Conservation (phyloP, 2,888 invertebrate species). For the Thymelicus lineola region DNA sequence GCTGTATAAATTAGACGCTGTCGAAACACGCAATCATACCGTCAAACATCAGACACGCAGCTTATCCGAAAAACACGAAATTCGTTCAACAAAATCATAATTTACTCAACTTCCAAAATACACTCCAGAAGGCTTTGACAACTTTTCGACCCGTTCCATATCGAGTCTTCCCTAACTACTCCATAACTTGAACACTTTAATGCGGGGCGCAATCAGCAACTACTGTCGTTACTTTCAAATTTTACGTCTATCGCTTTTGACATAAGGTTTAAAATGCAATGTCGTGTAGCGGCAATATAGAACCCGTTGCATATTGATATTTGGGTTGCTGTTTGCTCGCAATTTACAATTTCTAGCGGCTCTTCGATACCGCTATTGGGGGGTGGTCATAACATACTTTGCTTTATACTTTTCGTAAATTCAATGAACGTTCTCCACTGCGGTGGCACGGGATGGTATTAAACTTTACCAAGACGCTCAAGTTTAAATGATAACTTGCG, state of each 20-base stretch:
- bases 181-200: constrained; percentile 42
- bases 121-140: constrained; percentile 30
- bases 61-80: constrained; percentile 6
- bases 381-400: constrained; percentile 24
- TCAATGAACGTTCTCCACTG: constrained; percentile 1
- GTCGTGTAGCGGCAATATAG: constrained; percentile 9
- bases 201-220: constrained; percentile 29
- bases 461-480: background rate
- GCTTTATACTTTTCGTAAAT: constrained; percentile 29
- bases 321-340: constrained; percentile 34
- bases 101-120: constrained; percentile 15
- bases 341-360: constrained; percentile 34
- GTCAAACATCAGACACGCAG: background rate
- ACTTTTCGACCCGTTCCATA: constrained; percentile 27
- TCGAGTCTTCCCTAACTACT: constrained; percentile 31
- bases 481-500: too few relatives aligned
- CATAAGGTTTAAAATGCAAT: constrained; percentile 25
- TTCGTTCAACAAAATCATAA: constrained; percentile 8
- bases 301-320: constrained; percentile 36
- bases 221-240: background rate
- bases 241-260: constrained; percentile 1
- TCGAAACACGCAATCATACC: constrained; percentile 10
- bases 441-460: background rate
- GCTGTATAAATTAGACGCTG: background rate
- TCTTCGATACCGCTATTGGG: constrained; percentile 20